Percentiles rank a stretch among this genome's conserved stretches.
phyloP scores from a whole-genome alignment of 2,888 invertebrate species.

The Erynnis tages region DNA sequence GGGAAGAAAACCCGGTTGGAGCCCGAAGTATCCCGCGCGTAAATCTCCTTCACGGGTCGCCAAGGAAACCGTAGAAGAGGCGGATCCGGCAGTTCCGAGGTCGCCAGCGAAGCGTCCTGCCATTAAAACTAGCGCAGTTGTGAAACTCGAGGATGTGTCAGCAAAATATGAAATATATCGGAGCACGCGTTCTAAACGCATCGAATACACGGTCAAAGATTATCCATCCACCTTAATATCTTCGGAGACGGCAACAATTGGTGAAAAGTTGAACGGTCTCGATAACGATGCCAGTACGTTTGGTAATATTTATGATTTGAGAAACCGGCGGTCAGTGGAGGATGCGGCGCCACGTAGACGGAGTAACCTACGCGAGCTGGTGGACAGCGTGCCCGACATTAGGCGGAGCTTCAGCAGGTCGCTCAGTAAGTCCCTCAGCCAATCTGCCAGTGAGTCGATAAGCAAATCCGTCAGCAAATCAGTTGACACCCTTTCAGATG shows the following conservation, averaged over 20 bases:
- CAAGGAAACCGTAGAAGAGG: constrained; percentile 47
- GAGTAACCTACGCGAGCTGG: constrained; percentile 56
- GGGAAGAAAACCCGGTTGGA: constrained; percentile 66
- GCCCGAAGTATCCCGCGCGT: constrained; percentile 68
- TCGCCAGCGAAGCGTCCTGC: constrained; percentile 62
- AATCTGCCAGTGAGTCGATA: constrained; percentile 61
- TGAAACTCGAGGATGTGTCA: constrained; percentile 50
- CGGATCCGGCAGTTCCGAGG: constrained; percentile 43
- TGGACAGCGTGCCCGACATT: constrained; percentile 55
- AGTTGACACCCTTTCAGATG: constrained; percentile 64
- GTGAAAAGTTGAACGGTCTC: constrained; percentile 56
- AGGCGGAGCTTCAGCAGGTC: constrained; percentile 59
- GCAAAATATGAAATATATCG: constrained; percentile 51
- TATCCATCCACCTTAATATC: constrained; percentile 41
- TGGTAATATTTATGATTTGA: constrained; percentile 51
- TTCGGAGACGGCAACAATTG: constrained; percentile 43
- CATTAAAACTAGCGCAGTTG: constrained; percentile 49
- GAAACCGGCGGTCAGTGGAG: constrained; percentile 56
- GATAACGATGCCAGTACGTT: constrained; percentile 41
- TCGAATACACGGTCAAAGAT: constrained; percentile 64
- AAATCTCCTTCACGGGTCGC: constrained; percentile 66
- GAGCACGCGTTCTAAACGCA: constrained; percentile 55
- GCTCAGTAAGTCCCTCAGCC: constrained; percentile 47
- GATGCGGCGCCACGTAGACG: constrained; percentile 62
- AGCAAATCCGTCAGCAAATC: constrained; percentile 68